phyloP scores from a whole-genome alignment of 30 jellyfish, hydroid and myxozoan species.

The Nemopilema nomurai region DNA sequence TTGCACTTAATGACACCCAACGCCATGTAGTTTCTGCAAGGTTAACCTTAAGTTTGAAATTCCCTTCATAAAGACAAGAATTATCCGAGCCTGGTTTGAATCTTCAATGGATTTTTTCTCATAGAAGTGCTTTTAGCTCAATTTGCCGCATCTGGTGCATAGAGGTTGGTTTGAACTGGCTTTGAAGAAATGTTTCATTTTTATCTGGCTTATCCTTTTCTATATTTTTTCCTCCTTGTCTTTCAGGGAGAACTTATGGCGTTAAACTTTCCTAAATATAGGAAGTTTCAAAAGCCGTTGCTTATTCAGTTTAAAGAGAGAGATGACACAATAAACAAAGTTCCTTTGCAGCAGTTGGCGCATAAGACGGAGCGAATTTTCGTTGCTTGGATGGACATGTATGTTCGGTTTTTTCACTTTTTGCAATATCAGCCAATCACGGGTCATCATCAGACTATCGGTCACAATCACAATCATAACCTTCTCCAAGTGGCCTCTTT shows the following conservation, averaged over 20 bases:
- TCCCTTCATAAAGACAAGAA: too few species aligned
- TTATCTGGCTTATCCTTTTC: neutral
- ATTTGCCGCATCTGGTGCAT: too few species aligned
- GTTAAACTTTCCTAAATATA: conserved; percentile 52
- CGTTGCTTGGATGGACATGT: conserved; percentile 75
- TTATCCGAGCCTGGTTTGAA: too few species aligned
- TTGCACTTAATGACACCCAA: too few species aligned
- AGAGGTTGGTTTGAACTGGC: too few species aligned
- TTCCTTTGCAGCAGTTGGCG: conserved; percentile 3
- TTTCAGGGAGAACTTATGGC: conserved; percentile 64
- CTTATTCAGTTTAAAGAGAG: conserved; percentile 34
- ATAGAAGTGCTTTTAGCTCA: too few species aligned
- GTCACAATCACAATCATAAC: too few species aligned
- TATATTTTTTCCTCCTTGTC: neutral
- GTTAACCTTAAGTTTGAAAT: too few species aligned
- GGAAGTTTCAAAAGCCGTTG: conserved; percentile 49
- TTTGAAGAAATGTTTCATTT: too few species aligned
- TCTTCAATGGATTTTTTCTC: too few species aligned
- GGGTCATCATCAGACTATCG: neutral
- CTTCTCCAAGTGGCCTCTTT: too few species aligned
- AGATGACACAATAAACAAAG: conserved; percentile 1
- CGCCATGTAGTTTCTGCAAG: too few species aligned
- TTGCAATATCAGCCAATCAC: neutral
- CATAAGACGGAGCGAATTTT: neutral
- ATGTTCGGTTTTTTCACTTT: neutral